These are phyloP conservation scores for Trachymyrmex septentrionalis DNA, from an alignment of 1,140 invertebrate species.

Conservation along the genomic window DNA sequence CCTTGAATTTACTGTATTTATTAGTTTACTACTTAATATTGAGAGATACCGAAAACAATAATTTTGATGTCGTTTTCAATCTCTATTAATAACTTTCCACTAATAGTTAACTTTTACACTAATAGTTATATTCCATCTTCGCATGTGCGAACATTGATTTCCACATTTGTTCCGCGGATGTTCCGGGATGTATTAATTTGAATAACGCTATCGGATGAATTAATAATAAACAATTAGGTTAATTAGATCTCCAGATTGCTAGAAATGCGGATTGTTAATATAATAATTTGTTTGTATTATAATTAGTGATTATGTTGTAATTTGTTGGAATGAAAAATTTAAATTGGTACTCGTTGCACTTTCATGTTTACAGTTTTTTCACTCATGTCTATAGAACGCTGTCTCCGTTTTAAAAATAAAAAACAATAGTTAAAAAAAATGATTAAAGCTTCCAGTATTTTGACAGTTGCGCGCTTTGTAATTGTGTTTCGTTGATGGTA, in stretches of 20 bases:
- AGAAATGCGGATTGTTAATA: conserved; percentile 52
- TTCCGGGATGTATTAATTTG: conserved; percentile 50
- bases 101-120: not conserved
- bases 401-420: not conserved
- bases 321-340: not conserved
- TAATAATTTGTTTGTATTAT: conserved; percentile 48
- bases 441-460: conserved; percentile 13
- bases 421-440: not conserved
- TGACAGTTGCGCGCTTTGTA: not conserved
- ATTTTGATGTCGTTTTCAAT: not conserved
- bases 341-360: not conserved
- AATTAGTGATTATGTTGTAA: conserved; percentile 1
- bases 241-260: conserved; percentile 51
- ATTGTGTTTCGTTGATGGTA: not conserved
- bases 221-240: conserved; percentile 58
- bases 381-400: not conserved
- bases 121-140: not conserved
- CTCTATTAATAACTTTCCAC: not conserved
- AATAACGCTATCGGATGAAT: conserved; percentile 46
- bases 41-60: not conserved
- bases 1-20: no score
- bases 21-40: not conserved
- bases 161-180: conserved; percentile 8
- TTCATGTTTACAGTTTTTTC: not conserved
- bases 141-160: conserved; percentile 34